Conservation (phyloP, 30 jellyfish, hydroid and myxozoan species). For the Chrysaora quinquecirrha region DNA sequence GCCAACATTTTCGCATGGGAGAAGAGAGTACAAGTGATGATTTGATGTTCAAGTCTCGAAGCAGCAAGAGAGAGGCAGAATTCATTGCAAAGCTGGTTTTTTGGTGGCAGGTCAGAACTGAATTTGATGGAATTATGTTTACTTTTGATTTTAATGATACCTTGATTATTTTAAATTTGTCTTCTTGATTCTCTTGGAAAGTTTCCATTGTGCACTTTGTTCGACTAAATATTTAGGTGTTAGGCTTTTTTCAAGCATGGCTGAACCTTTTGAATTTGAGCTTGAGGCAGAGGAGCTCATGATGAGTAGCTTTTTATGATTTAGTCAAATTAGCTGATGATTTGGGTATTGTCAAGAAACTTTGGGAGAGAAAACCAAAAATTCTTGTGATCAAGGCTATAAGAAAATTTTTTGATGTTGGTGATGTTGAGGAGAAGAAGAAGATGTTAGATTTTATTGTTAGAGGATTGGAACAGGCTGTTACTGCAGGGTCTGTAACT, state of each 20-base stretch:
- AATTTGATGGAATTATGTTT: background rate
- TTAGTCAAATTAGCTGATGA: slow-evolving; percentile 16
- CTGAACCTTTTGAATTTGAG: slow-evolving; percentile 42
- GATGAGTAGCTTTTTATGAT: slow-evolving; percentile 31
- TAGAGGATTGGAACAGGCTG: background rate
- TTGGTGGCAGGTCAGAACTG: background rate
- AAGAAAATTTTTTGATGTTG: slow-evolving; percentile 32
- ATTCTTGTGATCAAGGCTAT: slow-evolving; percentile 44
- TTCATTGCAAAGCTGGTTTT: background rate
- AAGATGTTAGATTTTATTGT: slow-evolving; percentile 13
- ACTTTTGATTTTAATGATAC: background rate
- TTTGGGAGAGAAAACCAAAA: slow-evolving; percentile 34
- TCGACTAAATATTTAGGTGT: background rate
- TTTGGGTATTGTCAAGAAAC: slow-evolving; percentile 22
- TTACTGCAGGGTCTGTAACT: slow-evolving; percentile 1
- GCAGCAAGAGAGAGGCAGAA: background rate
- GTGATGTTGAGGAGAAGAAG: slow-evolving; percentile 30
- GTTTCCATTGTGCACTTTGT: background rate
- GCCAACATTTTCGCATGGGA: background rate
- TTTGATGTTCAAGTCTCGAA: background rate
- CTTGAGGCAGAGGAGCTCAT: slow-evolving; percentile 50
- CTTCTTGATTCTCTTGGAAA: background rate
- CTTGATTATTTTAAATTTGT: too few relatives aligned
- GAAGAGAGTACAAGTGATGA: background rate
- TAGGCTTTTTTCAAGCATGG: slow-evolving; percentile 31